Evolutionary conservation across 2,113 vertebrate species (phyloP).

Genomic region (Ploceus nigricollis): DNA sequence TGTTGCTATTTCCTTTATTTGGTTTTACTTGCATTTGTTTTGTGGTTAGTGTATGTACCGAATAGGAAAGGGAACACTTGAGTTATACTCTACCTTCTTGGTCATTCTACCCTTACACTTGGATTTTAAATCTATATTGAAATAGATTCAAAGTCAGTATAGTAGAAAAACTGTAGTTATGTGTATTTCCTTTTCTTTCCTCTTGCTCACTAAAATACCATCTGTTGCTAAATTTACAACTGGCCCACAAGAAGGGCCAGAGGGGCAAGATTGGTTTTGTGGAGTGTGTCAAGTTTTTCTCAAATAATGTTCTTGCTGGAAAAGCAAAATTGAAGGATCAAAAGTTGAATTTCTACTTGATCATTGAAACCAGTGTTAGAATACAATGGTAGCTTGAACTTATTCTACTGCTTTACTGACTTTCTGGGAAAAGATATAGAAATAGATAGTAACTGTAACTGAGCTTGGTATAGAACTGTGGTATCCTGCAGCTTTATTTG

Average conservation of each 20-base stretch:
- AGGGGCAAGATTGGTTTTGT: conserved; percentile 11
- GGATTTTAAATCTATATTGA: conserved; percentile 22
- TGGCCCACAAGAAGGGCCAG: conserved; percentile 2
- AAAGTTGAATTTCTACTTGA: conserved; percentile 50
- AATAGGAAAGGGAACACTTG: conserved; percentile 5
- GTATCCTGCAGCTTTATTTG: conserved; percentile 62
- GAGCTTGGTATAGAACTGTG: conserved; percentile 63
- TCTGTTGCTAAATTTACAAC: background rate
- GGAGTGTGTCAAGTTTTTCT: background rate
- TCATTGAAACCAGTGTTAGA: conserved; percentile 43
- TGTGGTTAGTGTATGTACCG: background rate
- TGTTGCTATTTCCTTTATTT: conserved; percentile 47
- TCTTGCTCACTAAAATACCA: background rate
- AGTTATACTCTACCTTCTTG: conserved; percentile 7
- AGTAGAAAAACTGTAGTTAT: background rate
- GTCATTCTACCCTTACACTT: conserved; percentile 22
- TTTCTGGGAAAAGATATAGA: conserved; percentile 48
- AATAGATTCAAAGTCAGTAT: conserved; percentile 33
- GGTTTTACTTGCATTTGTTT: conserved; percentile 21
- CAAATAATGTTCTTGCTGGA: background rate
- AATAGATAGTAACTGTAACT: conserved; percentile 63
- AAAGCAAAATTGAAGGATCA: conserved; percentile 41
- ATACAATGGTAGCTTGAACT: conserved; percentile 35
- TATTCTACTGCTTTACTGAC: conserved; percentile 34
- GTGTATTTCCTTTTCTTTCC: conserved; percentile 27